phyloP scores from a whole-genome alignment of 1,140 invertebrate species.

The Microvelia longipes region DNA sequence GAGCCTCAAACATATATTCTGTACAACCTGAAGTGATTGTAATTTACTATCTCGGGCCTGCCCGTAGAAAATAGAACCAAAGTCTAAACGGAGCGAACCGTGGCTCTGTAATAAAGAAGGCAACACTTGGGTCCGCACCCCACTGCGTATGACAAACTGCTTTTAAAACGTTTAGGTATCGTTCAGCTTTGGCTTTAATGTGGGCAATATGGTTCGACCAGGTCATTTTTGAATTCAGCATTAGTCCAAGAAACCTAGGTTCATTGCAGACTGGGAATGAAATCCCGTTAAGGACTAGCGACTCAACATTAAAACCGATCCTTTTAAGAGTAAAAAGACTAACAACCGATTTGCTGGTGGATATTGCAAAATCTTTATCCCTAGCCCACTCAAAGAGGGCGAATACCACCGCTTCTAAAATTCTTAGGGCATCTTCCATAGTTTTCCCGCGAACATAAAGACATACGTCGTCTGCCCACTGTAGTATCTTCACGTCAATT shows the following conservation, averaged over 20 bases:
- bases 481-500: neutral
- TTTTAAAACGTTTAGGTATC: conserved; percentile 3
- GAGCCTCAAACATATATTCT: neutral
- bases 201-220: neutral
- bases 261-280: neutral
- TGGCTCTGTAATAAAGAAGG: neutral
- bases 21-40: neutral
- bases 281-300: neutral
- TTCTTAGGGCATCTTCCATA: neutral
- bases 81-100: neutral
- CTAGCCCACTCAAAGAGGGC: neutral
- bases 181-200: neutral
- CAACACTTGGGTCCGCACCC: neutral
- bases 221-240: neutral
- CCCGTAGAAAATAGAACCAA: neutral
- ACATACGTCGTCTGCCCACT: conserved; percentile 7
- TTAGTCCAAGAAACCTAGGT: neutral
- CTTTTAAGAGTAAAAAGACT: conserved; percentile 1
- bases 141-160: neutral
- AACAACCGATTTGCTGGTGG: neutral
- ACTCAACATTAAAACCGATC: neutral
- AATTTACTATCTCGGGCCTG: neutral
- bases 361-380: neutral
- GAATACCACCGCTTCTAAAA: neutral
- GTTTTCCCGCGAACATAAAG: neutral